phyloP scores from a whole-genome alignment of 2,888 invertebrate genomes.

The Pelosia muscerda region DNA sequence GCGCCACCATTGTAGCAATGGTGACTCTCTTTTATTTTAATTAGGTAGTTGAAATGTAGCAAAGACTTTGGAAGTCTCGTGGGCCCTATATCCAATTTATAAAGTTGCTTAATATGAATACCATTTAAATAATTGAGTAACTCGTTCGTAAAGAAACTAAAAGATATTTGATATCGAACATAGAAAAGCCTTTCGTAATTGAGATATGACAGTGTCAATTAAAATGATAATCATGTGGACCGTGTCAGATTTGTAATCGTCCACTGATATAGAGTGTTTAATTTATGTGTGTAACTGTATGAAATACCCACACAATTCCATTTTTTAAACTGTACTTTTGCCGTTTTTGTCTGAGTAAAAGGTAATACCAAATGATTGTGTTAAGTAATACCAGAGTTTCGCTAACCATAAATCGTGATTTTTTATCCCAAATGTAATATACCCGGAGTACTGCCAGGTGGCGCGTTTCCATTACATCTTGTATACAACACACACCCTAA shows the following conservation, averaged over 20 bases:
- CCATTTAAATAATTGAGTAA: neutral
- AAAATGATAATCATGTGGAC: constrained; percentile 48
- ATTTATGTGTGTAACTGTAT: constrained; percentile 32
- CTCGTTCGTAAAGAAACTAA: neutral
- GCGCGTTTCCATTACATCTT: too few species aligned
- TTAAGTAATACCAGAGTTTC: too few species aligned
- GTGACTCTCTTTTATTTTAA: too few species aligned
- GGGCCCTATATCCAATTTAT: neutral
- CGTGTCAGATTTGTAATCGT: constrained; percentile 26
- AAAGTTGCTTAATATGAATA: neutral
- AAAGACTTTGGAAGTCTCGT: neutral
- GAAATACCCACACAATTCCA: constrained; percentile 44
- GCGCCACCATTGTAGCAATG: too few species aligned
- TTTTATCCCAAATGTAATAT: too few species aligned
- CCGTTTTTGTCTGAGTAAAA: too few species aligned
- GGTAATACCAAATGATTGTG: too few species aligned
- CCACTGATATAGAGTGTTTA: constrained; percentile 9
- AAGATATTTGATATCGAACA: constrained; percentile 10
- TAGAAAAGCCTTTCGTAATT: constrained; percentile 32
- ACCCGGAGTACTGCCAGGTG: too few species aligned
- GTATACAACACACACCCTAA: too few species aligned
- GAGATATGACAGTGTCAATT: constrained; percentile 46
- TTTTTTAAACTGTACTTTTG: too few species aligned
- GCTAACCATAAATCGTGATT: too few species aligned
- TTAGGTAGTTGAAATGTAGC: too few species aligned